A percentile compares a stretch with the other conserved stretches of the same genome.
Conservation (phyloP, 2,797 vertebrate genomes). For the Limosa lapponica region DNA sequence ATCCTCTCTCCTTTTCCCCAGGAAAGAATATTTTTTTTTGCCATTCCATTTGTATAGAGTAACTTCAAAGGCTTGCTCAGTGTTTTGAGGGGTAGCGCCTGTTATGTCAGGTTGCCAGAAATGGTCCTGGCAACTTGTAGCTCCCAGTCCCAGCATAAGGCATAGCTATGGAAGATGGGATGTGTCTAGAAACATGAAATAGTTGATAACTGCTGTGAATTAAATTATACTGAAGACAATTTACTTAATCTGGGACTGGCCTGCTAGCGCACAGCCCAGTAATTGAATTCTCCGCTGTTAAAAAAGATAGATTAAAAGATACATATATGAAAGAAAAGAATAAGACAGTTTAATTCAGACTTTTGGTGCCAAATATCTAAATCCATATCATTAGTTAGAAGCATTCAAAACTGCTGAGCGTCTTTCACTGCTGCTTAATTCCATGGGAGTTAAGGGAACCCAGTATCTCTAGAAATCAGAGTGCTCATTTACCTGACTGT, state of each 20-base stretch:
- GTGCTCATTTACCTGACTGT: neutral
- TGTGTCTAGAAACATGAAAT: neutral
- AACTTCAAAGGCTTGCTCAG: neutral
- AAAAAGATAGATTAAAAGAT: neutral
- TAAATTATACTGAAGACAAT: constrained; percentile 7
- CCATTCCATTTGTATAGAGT: neutral
- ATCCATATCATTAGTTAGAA: neutral
- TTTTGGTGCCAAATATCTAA: neutral
- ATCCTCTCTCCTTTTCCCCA: neutral
- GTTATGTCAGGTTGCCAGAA: neutral
- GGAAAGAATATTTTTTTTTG: neutral
- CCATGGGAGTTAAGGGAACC: neutral
- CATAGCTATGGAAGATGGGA: neutral
- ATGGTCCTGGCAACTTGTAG: neutral
- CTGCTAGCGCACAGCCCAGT: neutral
- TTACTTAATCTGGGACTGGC: neutral
- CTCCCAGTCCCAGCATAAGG: neutral
- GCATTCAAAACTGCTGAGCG: neutral
- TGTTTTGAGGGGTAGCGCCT: neutral
- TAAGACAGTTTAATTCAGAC: neutral
- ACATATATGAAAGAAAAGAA: neutral
- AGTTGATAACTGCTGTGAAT: neutral
- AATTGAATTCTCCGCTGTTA: neutral
- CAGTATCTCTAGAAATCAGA: neutral
- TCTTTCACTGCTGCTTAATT: neutral